Percentiles rank a stretch among this genome's conserved stretches.
These are phyloP conservation scores for Hippocampus mohnikei DNA, from an alignment of 2,113 vertebrate species.

Conservation along the genomic window DNA sequence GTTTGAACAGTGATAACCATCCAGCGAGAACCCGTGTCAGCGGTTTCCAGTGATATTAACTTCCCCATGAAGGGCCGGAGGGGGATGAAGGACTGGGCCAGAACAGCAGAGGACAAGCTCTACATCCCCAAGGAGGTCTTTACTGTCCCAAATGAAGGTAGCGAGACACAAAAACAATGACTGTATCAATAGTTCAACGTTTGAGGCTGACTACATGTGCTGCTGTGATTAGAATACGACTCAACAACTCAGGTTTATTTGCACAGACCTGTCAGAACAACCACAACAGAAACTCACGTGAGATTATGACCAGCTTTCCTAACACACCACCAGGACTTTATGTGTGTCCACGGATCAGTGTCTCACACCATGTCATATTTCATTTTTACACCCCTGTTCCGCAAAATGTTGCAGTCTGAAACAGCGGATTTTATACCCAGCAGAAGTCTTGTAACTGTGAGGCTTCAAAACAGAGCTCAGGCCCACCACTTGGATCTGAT, in stretches of 20 bases:
- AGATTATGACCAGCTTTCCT: background rate
- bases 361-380: background rate
- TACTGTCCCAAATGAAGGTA: slow-evolving; percentile 82
- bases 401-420: background rate
- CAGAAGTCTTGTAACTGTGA: background rate
- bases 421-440: background rate
- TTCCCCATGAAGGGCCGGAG: slow-evolving; percentile 95
- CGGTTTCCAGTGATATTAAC: slow-evolving; percentile 96
- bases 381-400: background rate
- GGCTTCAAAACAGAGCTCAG: background rate
- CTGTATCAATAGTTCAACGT: background rate
- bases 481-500: background rate
- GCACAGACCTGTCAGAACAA: too few species aligned
- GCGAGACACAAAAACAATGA: slow-evolving; percentile 5
- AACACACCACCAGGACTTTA: background rate
- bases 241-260: too few species aligned
- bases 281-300: too few species aligned
- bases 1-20: slow-evolving; percentile 87
- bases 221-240: background rate
- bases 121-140: slow-evolving; percentile 97
- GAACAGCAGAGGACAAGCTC: slow-evolving; percentile 93
- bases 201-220: background rate
- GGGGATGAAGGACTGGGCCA: slow-evolving; percentile 98
- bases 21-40: slow-evolving; percentile 91
- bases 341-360: background rate